Conservation (phyloP, 2,113 vertebrate species). For the Pluvianellus socialis region DNA sequence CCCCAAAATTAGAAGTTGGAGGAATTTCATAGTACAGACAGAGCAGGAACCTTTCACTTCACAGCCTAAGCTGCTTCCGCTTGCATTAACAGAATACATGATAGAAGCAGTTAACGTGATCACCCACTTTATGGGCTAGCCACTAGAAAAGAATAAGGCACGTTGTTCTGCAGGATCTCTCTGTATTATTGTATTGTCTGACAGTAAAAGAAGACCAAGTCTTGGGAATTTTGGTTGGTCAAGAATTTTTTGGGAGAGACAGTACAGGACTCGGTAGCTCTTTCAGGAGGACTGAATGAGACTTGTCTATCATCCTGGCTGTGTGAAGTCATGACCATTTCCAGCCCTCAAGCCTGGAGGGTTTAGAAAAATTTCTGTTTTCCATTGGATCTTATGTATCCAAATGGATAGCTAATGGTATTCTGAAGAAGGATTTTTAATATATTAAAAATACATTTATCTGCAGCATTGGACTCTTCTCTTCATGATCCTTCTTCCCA, state of each 20-base stretch:
- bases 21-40: neutral
- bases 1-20: neutral
- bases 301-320: neutral
- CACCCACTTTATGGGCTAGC: neutral
- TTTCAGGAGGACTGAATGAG: neutral
- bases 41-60: neutral
- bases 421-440: neutral
- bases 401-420: neutral
- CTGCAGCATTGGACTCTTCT: neutral
- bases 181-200: neutral
- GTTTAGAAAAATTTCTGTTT: neutral
- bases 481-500: too few species aligned
- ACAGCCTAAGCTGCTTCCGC: neutral
- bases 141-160: neutral
- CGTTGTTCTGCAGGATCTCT: neutral
- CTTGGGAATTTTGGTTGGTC: neutral
- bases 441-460: neutral
- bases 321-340: neutral
- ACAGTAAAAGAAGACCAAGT: neutral
- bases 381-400: neutral
- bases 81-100: neutral
- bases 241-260: neutral
- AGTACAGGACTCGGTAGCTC: neutral
- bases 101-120: neutral
- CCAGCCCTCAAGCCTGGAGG: neutral